Conservation (phyloP, 2,797 vertebrate species). For the Myotis daubentonii region DNA sequence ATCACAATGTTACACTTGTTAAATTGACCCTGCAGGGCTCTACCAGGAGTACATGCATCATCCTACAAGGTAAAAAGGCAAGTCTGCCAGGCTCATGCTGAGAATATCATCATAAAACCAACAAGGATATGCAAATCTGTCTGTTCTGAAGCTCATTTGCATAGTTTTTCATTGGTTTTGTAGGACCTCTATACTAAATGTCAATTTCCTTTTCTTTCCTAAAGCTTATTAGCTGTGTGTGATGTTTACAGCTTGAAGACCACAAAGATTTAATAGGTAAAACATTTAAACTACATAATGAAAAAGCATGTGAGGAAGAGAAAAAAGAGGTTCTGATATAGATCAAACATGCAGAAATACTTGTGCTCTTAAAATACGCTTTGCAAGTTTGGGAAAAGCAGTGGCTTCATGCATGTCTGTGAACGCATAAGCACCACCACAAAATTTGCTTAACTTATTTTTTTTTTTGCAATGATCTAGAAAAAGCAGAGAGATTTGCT, state of each 20-base stretch:
- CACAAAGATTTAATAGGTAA: conserved; percentile 79
- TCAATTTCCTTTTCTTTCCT: conserved; percentile 82
- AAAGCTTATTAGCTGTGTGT: conserved; percentile 79
- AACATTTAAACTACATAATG: conserved; percentile 77
- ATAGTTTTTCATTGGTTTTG: conserved; percentile 76
- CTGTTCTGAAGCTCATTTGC: conserved; percentile 79
- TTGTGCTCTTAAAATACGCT: conserved; percentile 67
- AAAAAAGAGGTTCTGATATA: conserved; percentile 58
- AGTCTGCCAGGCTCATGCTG: conserved; percentile 79
- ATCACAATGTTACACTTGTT: conserved; percentile 77
- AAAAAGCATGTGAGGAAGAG: conserved; percentile 69
- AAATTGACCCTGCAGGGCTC: conserved; percentile 80
- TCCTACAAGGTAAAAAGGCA: conserved; percentile 73
- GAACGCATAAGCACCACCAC: conserved; percentile 56
- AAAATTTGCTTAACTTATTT: conserved; percentile 76
- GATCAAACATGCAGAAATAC: conserved; percentile 60
- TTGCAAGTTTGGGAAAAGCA: conserved; percentile 66
- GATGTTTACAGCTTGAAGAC: conserved; percentile 80
- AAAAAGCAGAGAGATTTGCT: conserved; percentile 85
- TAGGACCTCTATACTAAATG: conserved; percentile 79
- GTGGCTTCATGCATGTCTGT: conserved; percentile 6
- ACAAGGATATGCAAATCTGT: conserved; percentile 80
- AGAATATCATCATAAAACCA: conserved; percentile 77
- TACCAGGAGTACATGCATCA: conserved; percentile 65
- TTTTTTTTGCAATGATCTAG: conserved; percentile 76